Evolutionary conservation across 2,113 vertebrate species (phyloP).

Genomic region (Megaceryle maxima): DNA sequence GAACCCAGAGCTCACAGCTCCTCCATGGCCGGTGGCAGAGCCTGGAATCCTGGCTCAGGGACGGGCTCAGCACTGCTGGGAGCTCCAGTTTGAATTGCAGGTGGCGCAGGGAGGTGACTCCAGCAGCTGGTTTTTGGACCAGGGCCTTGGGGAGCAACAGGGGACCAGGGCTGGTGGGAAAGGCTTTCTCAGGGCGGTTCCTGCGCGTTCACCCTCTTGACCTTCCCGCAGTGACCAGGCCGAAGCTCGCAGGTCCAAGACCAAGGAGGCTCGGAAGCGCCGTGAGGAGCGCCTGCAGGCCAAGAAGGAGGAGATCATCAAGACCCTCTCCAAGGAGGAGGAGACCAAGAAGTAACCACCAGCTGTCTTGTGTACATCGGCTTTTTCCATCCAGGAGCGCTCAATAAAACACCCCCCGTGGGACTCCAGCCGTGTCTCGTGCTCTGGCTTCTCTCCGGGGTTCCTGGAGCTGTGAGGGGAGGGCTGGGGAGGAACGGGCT

Average conservation of each 20-base stretch:
- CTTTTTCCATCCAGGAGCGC: background rate
- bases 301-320: slow-evolving; percentile 98
- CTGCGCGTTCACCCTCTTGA: rapidly evolving
- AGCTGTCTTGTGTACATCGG: background rate
- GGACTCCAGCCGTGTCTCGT: background rate
- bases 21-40: background rate
- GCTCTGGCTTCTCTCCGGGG: background rate
- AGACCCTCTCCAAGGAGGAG: slow-evolving; percentile 94
- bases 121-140: background rate
- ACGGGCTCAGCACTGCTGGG: background rate
- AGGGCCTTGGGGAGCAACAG: background rate
- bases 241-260: slow-evolving; percentile 94
- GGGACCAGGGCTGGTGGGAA: rapidly evolving
- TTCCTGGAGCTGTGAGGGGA: background rate
- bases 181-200: rapidly evolving
- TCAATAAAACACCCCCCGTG: slow-evolving; percentile 11
- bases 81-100: background rate
- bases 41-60: background rate
- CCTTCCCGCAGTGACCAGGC: slow-evolving; percentile 87
- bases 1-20: too few relatives aligned
- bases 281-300: slow-evolving; percentile 93
- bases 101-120: background rate
- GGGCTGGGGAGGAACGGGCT: too few relatives aligned
- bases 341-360: slow-evolving; percentile 89
- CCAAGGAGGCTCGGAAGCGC: slow-evolving; percentile 95